Conservation (phyloP, 2,113 vertebrate species). For the Orcinus orca region DNA sequence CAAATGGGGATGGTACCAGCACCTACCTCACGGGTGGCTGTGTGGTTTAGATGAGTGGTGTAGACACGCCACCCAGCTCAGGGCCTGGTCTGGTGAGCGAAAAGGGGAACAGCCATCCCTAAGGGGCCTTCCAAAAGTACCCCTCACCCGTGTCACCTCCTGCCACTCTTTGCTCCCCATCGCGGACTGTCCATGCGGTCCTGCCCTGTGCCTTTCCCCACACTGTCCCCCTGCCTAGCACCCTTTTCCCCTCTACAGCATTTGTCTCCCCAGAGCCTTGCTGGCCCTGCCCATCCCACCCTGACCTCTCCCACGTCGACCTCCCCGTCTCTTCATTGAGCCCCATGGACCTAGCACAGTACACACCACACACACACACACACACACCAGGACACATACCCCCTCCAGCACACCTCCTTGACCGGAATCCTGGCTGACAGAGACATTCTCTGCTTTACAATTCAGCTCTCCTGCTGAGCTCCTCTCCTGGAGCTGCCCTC, state of each 20-base stretch:
- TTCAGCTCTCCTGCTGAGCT: neutral
- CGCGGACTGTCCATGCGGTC: too few relatives aligned
- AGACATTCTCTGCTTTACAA: neutral
- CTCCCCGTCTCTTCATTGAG: rapidly evolving
- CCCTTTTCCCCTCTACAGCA: neutral
- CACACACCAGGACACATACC: neutral
- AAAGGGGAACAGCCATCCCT: neutral
- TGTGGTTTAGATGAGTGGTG: neutral
- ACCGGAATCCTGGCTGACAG: neutral
- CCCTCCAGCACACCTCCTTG: neutral
- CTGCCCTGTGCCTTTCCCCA: neutral
- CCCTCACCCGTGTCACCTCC: neutral
- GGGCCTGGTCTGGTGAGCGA: neutral
- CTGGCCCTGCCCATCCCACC: neutral
- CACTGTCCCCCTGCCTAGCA: neutral
- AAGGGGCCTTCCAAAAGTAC: neutral
- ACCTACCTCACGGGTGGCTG: neutral
- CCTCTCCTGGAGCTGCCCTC: neutral
- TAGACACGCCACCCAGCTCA: neutral
- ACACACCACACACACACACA: too few relatives aligned
- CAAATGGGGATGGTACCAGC: neutral
- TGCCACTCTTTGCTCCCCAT: neutral
- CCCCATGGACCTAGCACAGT: rapidly evolving
- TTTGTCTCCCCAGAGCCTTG: neutral
- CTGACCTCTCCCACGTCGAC: neutral